Base-by-base conservation (phyloP, 2,113 vertebrate species). In the Halichoerus grypus region DNA sequence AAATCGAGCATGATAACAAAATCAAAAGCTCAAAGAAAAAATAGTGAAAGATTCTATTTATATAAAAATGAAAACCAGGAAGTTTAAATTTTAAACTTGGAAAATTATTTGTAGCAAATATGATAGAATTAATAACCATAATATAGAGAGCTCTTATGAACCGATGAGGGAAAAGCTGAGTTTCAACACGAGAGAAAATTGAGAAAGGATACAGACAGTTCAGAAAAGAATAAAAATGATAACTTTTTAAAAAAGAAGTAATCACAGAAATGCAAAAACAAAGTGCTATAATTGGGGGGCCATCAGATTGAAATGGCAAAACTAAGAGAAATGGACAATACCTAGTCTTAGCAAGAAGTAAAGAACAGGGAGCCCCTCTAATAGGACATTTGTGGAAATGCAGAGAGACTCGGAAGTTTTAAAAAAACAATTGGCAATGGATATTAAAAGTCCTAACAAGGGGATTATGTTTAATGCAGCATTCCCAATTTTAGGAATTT, bases 1-100 rank as follows among this genome's bases (percentile, higher is more conserved):
- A 82, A 88, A 76, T 81, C 33, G 76, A 77, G 72, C 61, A 82
- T 87, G 89, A 74, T 10, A 87, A 83, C 13, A 92, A 94, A 93
- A 93, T 42, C 59, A 79, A 77, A 95, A 87, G 39, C 15, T 59
- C 39, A 36, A 33, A 28, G n/a, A 94, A 61, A 33, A n/a, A 83
- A 93, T 2, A 83, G 71, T 36, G 77, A 65, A 31, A n/a, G 55
- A 88, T 31, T 57, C 39, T 69, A 65, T 51, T 74, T 19, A 93
- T 19, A 71, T 57, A 72, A 87, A 88, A 88, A 79, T 77, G 11
- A 91, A 95, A 94, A 59, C 57, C 59, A 69, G 24, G 33, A 74
- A 69, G 59, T 79, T 85, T 79, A 77, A 67, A 69, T 79, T 90
- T 53, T 77, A 77, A 77, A 65, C 33, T 79, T 84, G 49, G 57